Evolutionary conservation across 2,888 invertebrate species (phyloP).

Genomic region (Chorisops tibialis): DNA sequence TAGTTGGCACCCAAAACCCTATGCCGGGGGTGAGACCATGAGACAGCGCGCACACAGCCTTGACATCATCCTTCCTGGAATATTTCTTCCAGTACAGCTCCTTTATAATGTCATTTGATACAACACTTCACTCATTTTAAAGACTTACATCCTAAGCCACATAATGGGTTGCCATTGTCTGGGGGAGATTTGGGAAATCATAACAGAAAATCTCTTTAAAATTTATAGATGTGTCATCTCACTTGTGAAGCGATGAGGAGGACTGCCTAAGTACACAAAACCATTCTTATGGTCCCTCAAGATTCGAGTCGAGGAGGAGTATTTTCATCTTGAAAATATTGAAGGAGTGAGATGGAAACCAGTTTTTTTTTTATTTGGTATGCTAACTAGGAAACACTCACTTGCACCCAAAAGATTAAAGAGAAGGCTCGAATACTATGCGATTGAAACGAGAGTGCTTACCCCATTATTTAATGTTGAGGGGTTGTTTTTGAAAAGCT

Average conservation of each 20-base stretch:
- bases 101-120: constrained; percentile 17
- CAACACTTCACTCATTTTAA: constrained; percentile 31
- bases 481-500: too few species aligned
- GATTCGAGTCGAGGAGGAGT: background rate
- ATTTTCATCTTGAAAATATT: background rate
- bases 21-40: background rate
- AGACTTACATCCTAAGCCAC: constrained; percentile 32
- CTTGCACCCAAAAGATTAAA: too few species aligned
- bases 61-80: constrained; percentile 8
- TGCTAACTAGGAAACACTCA: background rate
- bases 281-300: background rate
- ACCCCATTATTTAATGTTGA: too few species aligned
- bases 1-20: background rate
- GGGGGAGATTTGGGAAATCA: constrained; percentile 30
- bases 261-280: background rate
- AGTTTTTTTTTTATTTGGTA: background rate
- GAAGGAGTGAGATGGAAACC: background rate
- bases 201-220: constrained; percentile 35
- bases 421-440: too few species aligned
- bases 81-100: constrained; percentile 13
- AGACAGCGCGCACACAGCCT: background rate
- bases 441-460: too few species aligned
- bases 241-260: constrained; percentile 12
- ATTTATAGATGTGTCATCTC: constrained; percentile 33
- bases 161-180: constrained; percentile 30